A percentile compares a stretch with the other conserved stretches of the same genome.
Conservation (phyloP, 2,888 invertebrate genomes). For the Drosophila multiciliata region DNA sequence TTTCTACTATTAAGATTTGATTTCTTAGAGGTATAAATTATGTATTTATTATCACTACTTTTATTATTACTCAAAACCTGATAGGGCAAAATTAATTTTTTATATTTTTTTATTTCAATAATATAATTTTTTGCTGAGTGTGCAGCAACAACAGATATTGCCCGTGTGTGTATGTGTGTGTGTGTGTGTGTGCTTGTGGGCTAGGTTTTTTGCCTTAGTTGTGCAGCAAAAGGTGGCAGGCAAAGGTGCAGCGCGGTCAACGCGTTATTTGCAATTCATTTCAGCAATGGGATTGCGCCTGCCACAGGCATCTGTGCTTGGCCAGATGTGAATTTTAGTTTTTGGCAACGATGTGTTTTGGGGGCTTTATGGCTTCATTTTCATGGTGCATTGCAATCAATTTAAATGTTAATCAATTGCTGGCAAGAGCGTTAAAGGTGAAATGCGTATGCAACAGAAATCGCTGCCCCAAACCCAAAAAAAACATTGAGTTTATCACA, state of each 20-base stretch:
- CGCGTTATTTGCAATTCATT: slow-evolving; percentile 80
- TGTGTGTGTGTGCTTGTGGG: slow-evolving; percentile 23
- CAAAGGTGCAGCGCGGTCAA: slow-evolving; percentile 79
- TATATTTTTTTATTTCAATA: not conserved
- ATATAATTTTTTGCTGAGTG: not conserved
- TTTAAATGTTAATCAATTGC: slow-evolving; percentile 78
- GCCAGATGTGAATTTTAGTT: slow-evolving; percentile 39
- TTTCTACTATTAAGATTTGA: not conserved
- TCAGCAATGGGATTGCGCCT: slow-evolving; percentile 17
- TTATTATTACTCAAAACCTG: not conserved
- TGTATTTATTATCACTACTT: not conserved
- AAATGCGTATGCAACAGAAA: slow-evolving; percentile 36
- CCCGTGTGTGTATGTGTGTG: slow-evolving; percentile 22
- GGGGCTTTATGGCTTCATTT: slow-evolving; percentile 57
- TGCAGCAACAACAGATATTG: slow-evolving; percentile 59
- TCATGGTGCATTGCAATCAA: slow-evolving; percentile 70
- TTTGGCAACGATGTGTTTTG: slow-evolving; percentile 23
- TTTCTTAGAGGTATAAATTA: not conserved
- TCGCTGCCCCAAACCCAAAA: not conserved
- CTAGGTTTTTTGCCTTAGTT: slow-evolving; percentile 66
- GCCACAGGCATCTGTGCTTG: slow-evolving; percentile 38
- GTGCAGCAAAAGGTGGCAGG: slow-evolving; percentile 72
- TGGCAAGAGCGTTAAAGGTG: slow-evolving; percentile 36
- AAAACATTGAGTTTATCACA: slow-evolving; percentile 26
- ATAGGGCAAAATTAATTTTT: not conserved